These are phyloP conservation scores for Callionymus lyra DNA, from an alignment of 2,113 vertebrate species.

Conservation along the genomic window DNA sequence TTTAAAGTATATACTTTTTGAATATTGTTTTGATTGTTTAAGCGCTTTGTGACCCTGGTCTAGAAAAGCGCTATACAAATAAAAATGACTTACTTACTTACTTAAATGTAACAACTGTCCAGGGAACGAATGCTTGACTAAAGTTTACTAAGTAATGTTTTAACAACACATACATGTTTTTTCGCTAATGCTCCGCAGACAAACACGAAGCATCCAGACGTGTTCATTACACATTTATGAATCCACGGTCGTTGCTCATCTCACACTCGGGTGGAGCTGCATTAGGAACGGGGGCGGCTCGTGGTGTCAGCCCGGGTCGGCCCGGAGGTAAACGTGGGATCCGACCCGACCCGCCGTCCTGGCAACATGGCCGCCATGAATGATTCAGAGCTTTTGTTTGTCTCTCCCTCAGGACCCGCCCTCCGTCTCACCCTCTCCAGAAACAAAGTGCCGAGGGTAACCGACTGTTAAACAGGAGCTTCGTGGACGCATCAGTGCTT, in stretches of 20 bases:
- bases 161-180: too few relatives aligned
- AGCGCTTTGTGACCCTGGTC: too few relatives aligned
- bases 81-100: too few relatives aligned
- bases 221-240: conserved; percentile 30
- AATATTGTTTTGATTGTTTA: too few relatives aligned
- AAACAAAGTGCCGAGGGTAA: conserved; percentile 31
- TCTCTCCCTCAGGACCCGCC: conserved; percentile 29
- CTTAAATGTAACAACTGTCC: too few relatives aligned
- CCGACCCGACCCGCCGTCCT: conserved; percentile 13
- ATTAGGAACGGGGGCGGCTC: conserved; percentile 23
- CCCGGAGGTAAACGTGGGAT: conserved; percentile 13
- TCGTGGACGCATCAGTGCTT: neutral
- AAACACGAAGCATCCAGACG: conserved; percentile 10
- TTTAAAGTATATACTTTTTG: too few relatives aligned
- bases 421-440: conserved; percentile 29
- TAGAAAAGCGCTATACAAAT: too few relatives aligned
- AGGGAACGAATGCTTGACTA: too few relatives aligned
- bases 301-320: conserved; percentile 29
- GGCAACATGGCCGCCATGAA: conserved; percentile 36
- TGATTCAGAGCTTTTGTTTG: conserved; percentile 54
- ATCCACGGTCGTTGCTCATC: conserved; percentile 16
- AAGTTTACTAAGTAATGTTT: too few relatives aligned
- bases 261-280: conserved; percentile 39
- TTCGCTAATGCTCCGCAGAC: too few relatives aligned
- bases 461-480: conserved; percentile 30